Evolutionary conservation across 2,888 invertebrate genomes (phyloP), one percentile per base, ranked within the genome.

Genomic region (Resseliella maxima): DNA sequence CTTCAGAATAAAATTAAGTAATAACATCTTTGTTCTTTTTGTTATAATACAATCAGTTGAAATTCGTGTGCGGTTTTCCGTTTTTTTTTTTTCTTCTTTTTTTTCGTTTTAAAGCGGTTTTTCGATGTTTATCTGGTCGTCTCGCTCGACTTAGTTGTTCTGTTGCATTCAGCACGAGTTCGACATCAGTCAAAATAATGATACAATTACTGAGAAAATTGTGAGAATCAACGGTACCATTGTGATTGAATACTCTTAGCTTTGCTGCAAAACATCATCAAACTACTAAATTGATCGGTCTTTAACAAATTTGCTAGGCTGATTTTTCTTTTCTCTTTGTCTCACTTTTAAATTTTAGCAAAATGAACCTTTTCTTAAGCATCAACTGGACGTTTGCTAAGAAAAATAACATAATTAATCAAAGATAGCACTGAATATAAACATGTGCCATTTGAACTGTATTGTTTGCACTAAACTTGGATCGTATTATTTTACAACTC

Each of bases 371-470:
- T 15, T 15, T 18, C 0, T n/a, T n/a, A n/a, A n/a, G n/a, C n/a
- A n/a, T n/a, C 72, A 31, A n/a, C 38, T 83, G 83, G 38, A 83
- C n/a, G 24, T 38, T 83, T 83, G 12, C 41, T n/a, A 83, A 36
- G 38, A 83, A 83, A 83, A 83, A 83, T 83, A 18, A n/a, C 38
- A 24, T 38, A 83, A 83, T 83, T 83, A 83, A 83, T 83, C 83
- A 83, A 83, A 36, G 12, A 38, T 3, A 18, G 35, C 72, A 31
- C 6, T 72, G 72, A 24, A 38, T 83, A 81, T 81, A 81, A 83
- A 1, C 83, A 83, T 83, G 83, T 83, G 83, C 83, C 83, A 83
- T 83, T 83, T 38, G 83, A 83, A 83, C 83, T 83, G 83, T 83
- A 83, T 83, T 83, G 83, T 83, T 83, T n/a, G 31, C 72, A 15